Evolutionary conservation across 92 coral and sea anemone genomes (phyloP).

Genomic region (Porites rus): DNA sequence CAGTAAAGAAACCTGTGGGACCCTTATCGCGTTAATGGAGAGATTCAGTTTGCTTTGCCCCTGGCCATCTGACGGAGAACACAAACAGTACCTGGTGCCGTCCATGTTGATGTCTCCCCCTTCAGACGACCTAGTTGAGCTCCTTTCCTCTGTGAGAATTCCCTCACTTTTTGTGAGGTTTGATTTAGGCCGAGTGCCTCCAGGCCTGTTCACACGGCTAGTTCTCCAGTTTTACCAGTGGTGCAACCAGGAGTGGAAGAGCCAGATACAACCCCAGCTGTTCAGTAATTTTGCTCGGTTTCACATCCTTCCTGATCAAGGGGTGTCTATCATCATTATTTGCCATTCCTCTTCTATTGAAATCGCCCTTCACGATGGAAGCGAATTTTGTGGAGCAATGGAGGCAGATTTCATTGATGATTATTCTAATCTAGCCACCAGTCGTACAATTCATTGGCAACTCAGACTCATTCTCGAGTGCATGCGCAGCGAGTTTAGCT

Average conservation of each 20-base stretch:
- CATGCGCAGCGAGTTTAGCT: conserved; percentile 39
- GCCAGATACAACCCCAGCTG: conserved; percentile 20
- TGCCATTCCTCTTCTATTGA: conserved; percentile 26
- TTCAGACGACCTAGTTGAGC: background rate
- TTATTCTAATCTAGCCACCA: no score
- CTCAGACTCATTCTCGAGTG: background rate
- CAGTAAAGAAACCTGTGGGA: conserved; percentile 15
- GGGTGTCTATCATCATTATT: background rate
- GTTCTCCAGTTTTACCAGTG: conserved; percentile 14
- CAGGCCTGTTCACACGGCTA: conserved; percentile 53
- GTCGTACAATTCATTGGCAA: background rate
- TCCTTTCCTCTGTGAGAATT: conserved; percentile 4
- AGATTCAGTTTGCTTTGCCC: conserved; percentile 41
- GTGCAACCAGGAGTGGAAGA: conserved; percentile 44
- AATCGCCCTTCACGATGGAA: background rate
- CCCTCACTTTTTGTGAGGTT: conserved; percentile 51
- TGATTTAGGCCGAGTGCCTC: conserved; percentile 41
- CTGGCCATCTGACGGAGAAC: background rate
- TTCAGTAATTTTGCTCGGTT: conserved; percentile 44
- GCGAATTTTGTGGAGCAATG: background rate
- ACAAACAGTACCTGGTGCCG: conserved; percentile 49
- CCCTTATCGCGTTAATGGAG: conserved; percentile 46
- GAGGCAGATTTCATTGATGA: background rate
- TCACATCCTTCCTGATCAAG: background rate
- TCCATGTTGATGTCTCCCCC: conserved; percentile 48